Evolutionary conservation across 2,797 vertebrate species (phyloP).

Genomic region (Paramormyrops hopkinsi): DNA sequence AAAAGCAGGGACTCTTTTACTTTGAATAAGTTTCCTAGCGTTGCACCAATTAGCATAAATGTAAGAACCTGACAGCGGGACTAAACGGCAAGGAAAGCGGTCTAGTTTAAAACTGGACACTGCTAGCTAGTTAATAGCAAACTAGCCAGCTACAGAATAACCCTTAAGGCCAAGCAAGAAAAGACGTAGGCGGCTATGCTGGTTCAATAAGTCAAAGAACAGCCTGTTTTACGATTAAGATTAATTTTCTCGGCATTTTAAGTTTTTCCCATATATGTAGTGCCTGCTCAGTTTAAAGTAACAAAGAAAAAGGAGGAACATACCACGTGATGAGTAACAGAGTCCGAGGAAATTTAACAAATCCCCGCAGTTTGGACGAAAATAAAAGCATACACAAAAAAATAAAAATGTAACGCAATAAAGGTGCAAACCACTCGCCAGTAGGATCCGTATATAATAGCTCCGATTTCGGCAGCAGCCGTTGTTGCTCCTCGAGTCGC

Average conservation of each 20-base stretch:
- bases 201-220: not conserved
- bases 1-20: not conserved
- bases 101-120: slow-evolving; percentile 3
- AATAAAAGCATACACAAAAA: slow-evolving; percentile 33
- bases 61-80: not conserved
- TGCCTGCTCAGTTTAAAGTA: slow-evolving; percentile 26
- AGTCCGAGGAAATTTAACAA: slow-evolving; percentile 65
- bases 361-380: slow-evolving; percentile 61
- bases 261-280: not conserved
- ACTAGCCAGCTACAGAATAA: slow-evolving; percentile 5
- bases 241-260: not conserved
- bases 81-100: not conserved
- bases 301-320: slow-evolving; percentile 69
- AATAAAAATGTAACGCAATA: slow-evolving; percentile 1
- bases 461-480: slow-evolving; percentile 5
- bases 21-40: slow-evolving; percentile 1
- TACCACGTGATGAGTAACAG: slow-evolving; percentile 73
- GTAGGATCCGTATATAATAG: not conserved
- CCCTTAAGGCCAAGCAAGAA: slow-evolving; percentile 1
- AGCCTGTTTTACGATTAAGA: not conserved
- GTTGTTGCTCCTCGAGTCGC: slow-evolving; percentile 38
- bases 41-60: not conserved
- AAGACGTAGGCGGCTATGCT: not conserved
- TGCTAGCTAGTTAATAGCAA: slow-evolving; percentile 9
- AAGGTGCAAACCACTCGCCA: not conserved